phyloP scores from a whole-genome alignment of 1,140 invertebrate genomes.

The Holotrichia oblita region DNA sequence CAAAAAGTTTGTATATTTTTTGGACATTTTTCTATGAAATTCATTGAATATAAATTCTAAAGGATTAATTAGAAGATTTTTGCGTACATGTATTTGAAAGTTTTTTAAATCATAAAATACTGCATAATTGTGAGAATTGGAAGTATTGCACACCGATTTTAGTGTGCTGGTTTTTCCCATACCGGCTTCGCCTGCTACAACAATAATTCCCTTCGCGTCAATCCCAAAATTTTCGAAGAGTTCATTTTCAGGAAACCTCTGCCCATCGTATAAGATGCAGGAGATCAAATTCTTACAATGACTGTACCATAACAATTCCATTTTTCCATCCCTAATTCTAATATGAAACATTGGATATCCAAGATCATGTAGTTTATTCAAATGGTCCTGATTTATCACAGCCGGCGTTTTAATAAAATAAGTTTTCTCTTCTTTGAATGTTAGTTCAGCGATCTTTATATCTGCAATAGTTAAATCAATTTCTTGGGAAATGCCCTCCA shows the following conservation, averaged over 20 bases:
- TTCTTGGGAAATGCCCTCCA: not conserved
- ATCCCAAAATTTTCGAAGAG: slow-evolving; percentile 7
- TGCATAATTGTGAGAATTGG: not conserved
- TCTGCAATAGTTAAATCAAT: not conserved
- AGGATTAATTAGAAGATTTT: not conserved
- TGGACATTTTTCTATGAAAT: not conserved
- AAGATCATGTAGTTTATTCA: not conserved
- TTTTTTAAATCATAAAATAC: not conserved
- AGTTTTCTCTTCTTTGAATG: not conserved
- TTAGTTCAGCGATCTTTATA: not conserved
- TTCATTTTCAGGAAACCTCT: not conserved
- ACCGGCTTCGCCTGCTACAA: not conserved
- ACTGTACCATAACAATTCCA: not conserved
- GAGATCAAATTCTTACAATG: not conserved
- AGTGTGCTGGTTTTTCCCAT: not conserved
- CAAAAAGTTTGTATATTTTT: not conserved
- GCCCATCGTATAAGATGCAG: not conserved
- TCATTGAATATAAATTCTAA: not conserved
- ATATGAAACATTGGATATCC: not conserved
- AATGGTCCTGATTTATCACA: not conserved
- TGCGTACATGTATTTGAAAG: too few relatives aligned
- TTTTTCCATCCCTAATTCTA: not conserved
- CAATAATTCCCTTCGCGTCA: not conserved
- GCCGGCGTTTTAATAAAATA: not conserved
- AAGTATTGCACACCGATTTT: not conserved